Conservation (phyloP, 2,888 invertebrate species). For the Panzeria rudis region DNA sequence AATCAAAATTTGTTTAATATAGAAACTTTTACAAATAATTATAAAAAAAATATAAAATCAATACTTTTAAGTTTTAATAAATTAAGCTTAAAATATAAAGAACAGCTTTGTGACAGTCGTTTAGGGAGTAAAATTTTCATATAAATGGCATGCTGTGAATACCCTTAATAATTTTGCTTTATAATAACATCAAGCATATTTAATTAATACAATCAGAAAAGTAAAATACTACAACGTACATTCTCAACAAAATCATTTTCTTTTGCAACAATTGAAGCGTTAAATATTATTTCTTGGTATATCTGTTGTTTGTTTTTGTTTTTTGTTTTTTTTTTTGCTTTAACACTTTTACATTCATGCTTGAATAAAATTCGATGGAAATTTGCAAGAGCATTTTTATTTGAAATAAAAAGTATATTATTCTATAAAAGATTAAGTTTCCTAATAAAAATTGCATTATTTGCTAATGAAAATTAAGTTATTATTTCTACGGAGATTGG, state of each 20-base stretch:
- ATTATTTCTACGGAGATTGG: not conserved
- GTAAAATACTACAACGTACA: slow-evolving; percentile 63
- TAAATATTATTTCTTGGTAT: slow-evolving; percentile 44
- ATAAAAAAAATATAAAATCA: not conserved
- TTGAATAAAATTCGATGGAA: slow-evolving; percentile 62
- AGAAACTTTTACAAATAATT: not conserved
- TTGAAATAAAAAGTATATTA: slow-evolving; percentile 7
- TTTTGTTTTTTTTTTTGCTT: not conserved
- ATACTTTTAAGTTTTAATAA: not conserved
- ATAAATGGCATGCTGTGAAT: slow-evolving; percentile 34
- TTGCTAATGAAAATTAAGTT: too few species aligned
- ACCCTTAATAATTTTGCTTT: slow-evolving; percentile 23
- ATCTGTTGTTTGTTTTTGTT: slow-evolving; percentile 2
- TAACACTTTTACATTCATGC: slow-evolving; percentile 65
- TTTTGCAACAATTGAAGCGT: slow-evolving; percentile 65
- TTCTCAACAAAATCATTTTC: slow-evolving; percentile 56
- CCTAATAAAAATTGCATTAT: not conserved
- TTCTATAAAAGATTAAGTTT: not conserved
- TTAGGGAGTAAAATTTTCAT: not conserved
- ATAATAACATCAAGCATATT: slow-evolving; percentile 19
- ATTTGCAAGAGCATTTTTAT: slow-evolving; percentile 45
- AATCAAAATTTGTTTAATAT: not conserved
- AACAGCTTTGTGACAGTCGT: not conserved
- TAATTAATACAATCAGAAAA: slow-evolving; percentile 21
- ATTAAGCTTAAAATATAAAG: not conserved